phyloP scores from a whole-genome alignment of 2,113 vertebrate species.

The Hypocryptadius cinnamomeus region DNA sequence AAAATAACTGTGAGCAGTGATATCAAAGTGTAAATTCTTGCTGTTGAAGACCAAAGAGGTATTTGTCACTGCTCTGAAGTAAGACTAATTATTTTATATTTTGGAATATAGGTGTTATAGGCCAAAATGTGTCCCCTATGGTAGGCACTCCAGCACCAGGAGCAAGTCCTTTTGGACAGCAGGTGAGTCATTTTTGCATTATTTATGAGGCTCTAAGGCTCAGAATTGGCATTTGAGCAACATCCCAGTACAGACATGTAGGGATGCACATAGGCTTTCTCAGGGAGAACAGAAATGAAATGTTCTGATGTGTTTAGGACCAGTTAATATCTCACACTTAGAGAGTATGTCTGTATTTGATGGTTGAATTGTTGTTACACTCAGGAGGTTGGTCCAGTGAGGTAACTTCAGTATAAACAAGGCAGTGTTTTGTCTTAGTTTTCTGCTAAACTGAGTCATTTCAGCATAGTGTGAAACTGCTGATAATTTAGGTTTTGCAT shows the following conservation, averaged over 20 bases:
- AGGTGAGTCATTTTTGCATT: slow-evolving; percentile 73
- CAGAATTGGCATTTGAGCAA: background rate
- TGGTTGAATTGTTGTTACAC: background rate
- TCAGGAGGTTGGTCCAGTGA: background rate
- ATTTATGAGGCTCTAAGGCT: background rate
- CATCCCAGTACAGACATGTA: background rate
- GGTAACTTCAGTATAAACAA: background rate
- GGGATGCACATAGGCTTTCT: background rate
- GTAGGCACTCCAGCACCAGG: slow-evolving; percentile 80
- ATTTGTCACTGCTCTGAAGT: slow-evolving; percentile 23
- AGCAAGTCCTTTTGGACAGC: slow-evolving; percentile 83
- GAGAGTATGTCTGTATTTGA: background rate
- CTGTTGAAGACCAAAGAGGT: background rate
- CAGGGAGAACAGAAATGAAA: background rate
- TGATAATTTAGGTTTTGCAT: background rate
- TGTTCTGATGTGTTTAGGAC: background rate
- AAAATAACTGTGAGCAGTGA: background rate
- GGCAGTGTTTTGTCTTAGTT: background rate
- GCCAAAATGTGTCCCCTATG: slow-evolving; percentile 80
- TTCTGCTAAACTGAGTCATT: background rate
- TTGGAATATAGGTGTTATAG: slow-evolving; percentile 87
- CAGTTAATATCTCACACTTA: background rate
- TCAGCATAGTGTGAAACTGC: background rate
- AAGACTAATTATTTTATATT: slow-evolving; percentile 63
- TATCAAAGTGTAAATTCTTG: background rate